Evolutionary conservation across 2,797 vertebrate species (phyloP), one percentile per base, ranked within the genome.

Genomic region (Orientallactaga sibirica): DNA sequence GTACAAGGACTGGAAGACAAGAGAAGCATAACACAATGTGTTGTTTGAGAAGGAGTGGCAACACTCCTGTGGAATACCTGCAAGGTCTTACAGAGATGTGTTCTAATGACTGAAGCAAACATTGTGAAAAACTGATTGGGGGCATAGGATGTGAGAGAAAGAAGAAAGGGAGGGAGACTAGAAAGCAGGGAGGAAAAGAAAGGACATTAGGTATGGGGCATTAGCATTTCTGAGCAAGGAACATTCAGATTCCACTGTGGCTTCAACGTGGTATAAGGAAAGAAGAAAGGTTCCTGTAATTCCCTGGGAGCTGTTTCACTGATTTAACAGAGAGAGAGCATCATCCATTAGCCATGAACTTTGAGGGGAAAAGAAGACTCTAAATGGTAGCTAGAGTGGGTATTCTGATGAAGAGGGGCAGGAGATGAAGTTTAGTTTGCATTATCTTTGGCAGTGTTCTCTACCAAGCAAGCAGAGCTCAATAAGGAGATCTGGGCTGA

Each of bases 401-500:
- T 8, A 55, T 24, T 18, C 58, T 25, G 5, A 9, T 55, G 7
- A 85, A n/a, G 20, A 80, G 22, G 66, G 25, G 37, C 43, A 89
- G n/a, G 10, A 48, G 48, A 76, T 76, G 20, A n/a, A 25, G 25
- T 64, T 68, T 29, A 84, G 58, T 91, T 71, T 71, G 18, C 24
- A 48, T 48, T 48, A 48, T 48, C 33, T 2, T 43, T 10, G 93
- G 52, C 27, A 87, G 24, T 74, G 58, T 25, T 87, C 0, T 25
- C 62, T 84, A 14, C 41, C 89, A 62, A 10, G 22, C 14, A 76
- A 19, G 0, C n/a, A 16, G 55, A 92, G 11, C 11, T 74, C 55
- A 90, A 66, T 73, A 86, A 55, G 8, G 87, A 73, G 27, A 85
- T 84, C 22, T 16, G 3, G n/a, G 55, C 88, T 92, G 12, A 81